phyloP scores from a whole-genome alignment of 1,140 invertebrate genomes.

The Panulirus ornatus region DNA sequence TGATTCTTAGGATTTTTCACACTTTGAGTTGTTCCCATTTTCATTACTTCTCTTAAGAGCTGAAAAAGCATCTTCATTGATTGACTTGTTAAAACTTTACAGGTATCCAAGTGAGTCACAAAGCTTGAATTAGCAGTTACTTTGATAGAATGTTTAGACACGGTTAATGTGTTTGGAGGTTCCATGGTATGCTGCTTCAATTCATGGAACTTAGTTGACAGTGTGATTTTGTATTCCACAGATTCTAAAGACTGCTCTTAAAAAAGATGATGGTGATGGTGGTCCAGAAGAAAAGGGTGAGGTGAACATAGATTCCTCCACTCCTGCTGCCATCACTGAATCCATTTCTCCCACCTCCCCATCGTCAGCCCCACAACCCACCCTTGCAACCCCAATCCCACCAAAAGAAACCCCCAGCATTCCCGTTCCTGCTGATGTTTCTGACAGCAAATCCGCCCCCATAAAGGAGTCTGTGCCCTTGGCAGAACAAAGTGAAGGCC shows the following conservation, averaged over 20 bases:
- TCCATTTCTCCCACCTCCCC: constrained; percentile 31
- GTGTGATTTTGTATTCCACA: constrained; percentile 2
- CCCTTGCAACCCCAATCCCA: constrained; percentile 29
- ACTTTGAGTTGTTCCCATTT: too few relatives aligned
- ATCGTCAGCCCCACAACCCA: constrained; percentile 22
- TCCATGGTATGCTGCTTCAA: too few relatives aligned
- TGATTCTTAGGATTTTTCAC: too few relatives aligned
- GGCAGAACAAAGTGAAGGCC: constrained; percentile 39
- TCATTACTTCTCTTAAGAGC: too few relatives aligned
- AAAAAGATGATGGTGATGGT: constrained; percentile 65
- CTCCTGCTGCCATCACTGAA: constrained; percentile 33
- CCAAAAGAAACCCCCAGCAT: constrained; percentile 13
- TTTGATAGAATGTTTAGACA: too few relatives aligned
- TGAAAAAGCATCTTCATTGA: too few relatives aligned
- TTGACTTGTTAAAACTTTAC: too few relatives aligned
- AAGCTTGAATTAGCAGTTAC: too few relatives aligned
- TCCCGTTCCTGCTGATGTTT: constrained; percentile 39
- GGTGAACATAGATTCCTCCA: constrained; percentile 31
- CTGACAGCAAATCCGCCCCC: constrained; percentile 36
- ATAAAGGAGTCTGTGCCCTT: constrained; percentile 21
- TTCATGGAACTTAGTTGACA: too few relatives aligned
- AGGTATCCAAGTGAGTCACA: too few relatives aligned
- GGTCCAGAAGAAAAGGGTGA: constrained; percentile 69
- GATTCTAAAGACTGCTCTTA: constrained; percentile 63
- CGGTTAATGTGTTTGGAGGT: too few relatives aligned